Conservation (phyloP, 2,797 vertebrate genomes). For the Sebastes vulpes region DNA sequence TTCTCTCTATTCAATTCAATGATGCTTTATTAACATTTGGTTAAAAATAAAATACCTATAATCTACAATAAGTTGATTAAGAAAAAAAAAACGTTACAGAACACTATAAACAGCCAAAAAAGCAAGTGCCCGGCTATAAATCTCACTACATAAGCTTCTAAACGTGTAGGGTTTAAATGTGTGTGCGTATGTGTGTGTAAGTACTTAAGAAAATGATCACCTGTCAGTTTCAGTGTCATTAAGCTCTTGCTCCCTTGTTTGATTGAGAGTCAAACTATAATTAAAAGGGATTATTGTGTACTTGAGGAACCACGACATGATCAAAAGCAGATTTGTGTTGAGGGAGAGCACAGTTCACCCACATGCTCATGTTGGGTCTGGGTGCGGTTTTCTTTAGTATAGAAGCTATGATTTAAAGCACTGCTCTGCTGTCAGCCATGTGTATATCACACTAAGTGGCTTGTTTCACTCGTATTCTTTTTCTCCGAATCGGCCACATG, state of each 20-base stretch:
- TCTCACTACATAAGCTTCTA: not conserved
- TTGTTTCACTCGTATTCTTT: conserved; percentile 22
- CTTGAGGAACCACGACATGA: conserved; percentile 24
- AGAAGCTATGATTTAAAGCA: conserved; percentile 39
- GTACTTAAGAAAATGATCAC: conserved; percentile 7
- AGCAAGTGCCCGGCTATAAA: not conserved
- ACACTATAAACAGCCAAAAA: not conserved
- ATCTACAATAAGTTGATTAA: not conserved
- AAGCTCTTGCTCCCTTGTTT: conserved; percentile 14
- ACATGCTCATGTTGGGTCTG: conserved; percentile 18
- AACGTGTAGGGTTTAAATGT: not conserved
- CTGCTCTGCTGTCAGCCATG: conserved; percentile 17
- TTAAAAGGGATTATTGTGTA: conserved; percentile 48
- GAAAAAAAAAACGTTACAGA: not conserved
- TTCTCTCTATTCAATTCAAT: not conserved
- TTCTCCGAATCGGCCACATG: conserved; percentile 1
- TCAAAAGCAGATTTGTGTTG: conserved; percentile 47
- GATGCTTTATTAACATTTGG: not conserved
- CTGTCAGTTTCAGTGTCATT: conserved; percentile 37
- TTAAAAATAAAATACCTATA: not conserved
- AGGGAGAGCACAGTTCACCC: conserved; percentile 20
- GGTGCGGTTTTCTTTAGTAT: conserved; percentile 33
- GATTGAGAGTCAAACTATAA: conserved; percentile 28
- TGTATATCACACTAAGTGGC: conserved; percentile 32
- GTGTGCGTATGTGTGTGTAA: not conserved